phyloP scores from a whole-genome alignment of 2,113 vertebrate genomes.

The Pelobates fuscus region DNA sequence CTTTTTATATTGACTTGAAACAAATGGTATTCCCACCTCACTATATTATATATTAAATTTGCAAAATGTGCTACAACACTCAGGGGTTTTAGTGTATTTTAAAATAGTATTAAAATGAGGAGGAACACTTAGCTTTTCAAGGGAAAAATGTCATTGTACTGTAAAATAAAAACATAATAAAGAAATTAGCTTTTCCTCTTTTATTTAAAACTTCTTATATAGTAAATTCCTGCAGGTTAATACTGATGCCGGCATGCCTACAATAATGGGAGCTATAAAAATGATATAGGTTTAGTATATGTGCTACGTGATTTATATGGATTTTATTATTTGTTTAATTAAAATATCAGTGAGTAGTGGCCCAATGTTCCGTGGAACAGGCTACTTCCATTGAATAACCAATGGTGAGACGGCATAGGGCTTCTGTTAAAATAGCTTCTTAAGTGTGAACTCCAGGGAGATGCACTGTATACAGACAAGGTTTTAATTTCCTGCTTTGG shows the following conservation, averaged over 20 bases:
- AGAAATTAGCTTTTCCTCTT: neutral
- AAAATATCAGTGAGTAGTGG: neutral
- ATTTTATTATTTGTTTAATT: conserved; percentile 23
- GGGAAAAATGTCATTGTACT: conserved; percentile 11
- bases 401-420: neutral
- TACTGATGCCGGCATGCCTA: conserved; percentile 7
- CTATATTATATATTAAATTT: neutral
- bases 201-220: neutral
- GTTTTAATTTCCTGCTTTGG: conserved; percentile 36
- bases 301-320: conserved; percentile 12
- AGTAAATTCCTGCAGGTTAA: conserved; percentile 8
- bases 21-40: conserved; percentile 4
- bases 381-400: neutral
- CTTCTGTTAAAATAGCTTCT: conserved; percentile 22
- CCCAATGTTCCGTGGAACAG: neutral
- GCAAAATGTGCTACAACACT: conserved; percentile 10
- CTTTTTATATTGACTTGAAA: conserved; percentile 19
- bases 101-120: conserved; percentile 5
- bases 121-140: conserved; percentile 10
- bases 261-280: conserved; percentile 26
- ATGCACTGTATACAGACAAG: conserved; percentile 31
- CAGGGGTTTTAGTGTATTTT: conserved; percentile 19
- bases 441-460: conserved; percentile 28
- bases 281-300: neutral
- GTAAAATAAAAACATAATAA: conserved; percentile 16